Base-by-base conservation (phyloP, 2,797 vertebrate species). In the Diglossa cyanea region DNA sequence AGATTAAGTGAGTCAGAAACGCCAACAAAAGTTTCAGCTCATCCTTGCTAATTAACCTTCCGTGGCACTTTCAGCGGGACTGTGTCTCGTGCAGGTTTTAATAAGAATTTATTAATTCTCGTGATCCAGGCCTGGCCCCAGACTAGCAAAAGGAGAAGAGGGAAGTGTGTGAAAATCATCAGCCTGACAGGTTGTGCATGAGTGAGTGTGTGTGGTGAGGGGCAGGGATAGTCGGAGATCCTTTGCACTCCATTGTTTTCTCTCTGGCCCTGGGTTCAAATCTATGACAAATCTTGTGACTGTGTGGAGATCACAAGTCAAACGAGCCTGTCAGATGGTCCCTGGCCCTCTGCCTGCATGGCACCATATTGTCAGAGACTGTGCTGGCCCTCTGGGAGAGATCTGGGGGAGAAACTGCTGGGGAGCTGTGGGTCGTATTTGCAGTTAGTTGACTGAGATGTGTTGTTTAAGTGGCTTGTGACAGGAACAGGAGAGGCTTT, bases 1-100 rank as follows among this genome's bases (percentile, higher is more conserved):
- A 98, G 97, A 99, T 99, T 98, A 99, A 99, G 99, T 99, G 93
- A 98, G 98, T 98, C 98, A 98, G 97, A 98, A 97, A 97, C 54
- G 66, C 55, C 86, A 95, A 17, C 66, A 47, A 95, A 97, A 96
- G 83, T 96, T 97, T 95, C 88, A 19, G 96, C 97, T 97, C 96
- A 89, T 97, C 97, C 97, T 95, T 68, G 96, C 95, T 98, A 98
- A 98, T 98, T 97, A 97, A 97, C 97, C 97, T 97, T 94, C 97
- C 87, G 18, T 97, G 96, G 78, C 94, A 73, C 96, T 97, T 96
- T 6, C 88, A 90, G 88, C 93, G 83, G 83, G 96, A 95, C 80
- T 17, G 90, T 63, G 97, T 33, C 95, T 97, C 94, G 96, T 93
- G 93, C 93, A 97, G 96, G 93, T 94, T 97, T 97, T 95, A 95